Conservation (phyloP, 2,797 vertebrate genomes). For the Halcyon chelicuti region DNA sequence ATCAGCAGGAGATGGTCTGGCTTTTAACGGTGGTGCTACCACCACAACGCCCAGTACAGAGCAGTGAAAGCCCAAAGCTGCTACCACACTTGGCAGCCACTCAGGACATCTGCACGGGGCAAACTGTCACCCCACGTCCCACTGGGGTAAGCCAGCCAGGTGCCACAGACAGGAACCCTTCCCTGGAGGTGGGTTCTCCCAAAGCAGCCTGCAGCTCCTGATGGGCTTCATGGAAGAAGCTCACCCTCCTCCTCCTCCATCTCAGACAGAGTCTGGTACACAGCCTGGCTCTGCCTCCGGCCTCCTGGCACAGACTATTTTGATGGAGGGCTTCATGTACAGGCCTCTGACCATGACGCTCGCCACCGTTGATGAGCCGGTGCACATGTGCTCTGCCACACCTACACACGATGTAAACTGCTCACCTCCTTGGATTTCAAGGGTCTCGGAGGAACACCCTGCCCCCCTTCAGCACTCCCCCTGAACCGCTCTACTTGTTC, state of each 20-base stretch:
- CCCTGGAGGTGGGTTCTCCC: not conserved
- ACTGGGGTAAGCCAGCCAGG: not conserved
- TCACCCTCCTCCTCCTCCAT: not conserved
- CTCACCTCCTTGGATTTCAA: not conserved
- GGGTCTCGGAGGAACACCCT: not conserved
- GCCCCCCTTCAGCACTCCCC: not conserved
- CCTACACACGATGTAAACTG: not conserved
- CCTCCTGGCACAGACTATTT: not conserved
- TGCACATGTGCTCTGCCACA: not conserved
- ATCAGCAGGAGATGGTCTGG: not conserved
- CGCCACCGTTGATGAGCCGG: accelerated
- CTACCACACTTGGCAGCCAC: not conserved
- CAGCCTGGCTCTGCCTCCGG: not conserved
- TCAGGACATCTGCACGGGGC: not conserved
- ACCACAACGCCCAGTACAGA: not conserved
- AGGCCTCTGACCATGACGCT: accelerated
- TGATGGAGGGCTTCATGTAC: accelerated
- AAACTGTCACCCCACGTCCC: not conserved
- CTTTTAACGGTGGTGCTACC: not conserved
- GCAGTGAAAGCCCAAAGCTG: not conserved
- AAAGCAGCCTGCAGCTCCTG: not conserved
- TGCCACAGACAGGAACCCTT: not conserved
- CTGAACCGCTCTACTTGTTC: not conserved
- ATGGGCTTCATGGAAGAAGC: not conserved
- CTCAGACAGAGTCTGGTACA: not conserved